phyloP scores from a whole-genome alignment of 2,797 vertebrate genomes.

The Knipowitschia caucasica region DNA sequence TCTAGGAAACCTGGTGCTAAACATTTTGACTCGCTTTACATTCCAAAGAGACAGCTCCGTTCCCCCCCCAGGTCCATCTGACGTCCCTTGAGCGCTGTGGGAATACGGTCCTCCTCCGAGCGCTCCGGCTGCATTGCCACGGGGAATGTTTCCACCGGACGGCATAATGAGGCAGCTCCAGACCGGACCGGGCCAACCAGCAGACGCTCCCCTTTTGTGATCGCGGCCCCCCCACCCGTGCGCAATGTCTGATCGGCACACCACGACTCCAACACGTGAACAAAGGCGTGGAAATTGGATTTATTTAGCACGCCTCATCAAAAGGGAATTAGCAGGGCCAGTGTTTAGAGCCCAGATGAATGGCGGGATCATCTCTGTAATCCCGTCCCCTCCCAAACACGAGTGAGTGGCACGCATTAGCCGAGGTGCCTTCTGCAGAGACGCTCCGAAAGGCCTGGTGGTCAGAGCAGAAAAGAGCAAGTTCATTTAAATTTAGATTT shows the following conservation, averaged over 20 bases:
- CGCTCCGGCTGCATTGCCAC: conserved; percentile 20
- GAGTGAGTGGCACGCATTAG: conserved; percentile 61
- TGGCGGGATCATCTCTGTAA: conserved; percentile 77
- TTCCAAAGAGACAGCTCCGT: not conserved
- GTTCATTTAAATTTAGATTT: no score
- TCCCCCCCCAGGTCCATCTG: not conserved
- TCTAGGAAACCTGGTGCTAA: no score
- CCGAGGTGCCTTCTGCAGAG: conserved; percentile 46
- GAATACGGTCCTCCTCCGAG: not conserved
- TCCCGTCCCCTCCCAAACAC: conserved; percentile 50
- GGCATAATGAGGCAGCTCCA: conserved; percentile 70
- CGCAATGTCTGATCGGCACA: conserved; percentile 87
- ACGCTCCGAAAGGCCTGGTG: conserved; percentile 18
- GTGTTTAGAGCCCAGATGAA: conserved; percentile 73
- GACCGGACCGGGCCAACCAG: conserved; percentile 57
- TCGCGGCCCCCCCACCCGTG: conserved; percentile 69
- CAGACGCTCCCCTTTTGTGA: conserved; percentile 75
- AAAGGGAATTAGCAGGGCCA: conserved; percentile 82
- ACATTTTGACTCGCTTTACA: not conserved
- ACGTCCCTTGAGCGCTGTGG: not conserved
- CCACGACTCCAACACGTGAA: conserved; percentile 82
- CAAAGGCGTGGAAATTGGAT: conserved; percentile 85
- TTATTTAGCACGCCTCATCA: conserved; percentile 90
- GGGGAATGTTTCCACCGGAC: conserved; percentile 64
- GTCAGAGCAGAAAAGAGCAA: not conserved